These are phyloP conservation scores for Naja naja DNA, from an alignment of 2,113 vertebrate genomes.

Conservation along the genomic window DNA sequence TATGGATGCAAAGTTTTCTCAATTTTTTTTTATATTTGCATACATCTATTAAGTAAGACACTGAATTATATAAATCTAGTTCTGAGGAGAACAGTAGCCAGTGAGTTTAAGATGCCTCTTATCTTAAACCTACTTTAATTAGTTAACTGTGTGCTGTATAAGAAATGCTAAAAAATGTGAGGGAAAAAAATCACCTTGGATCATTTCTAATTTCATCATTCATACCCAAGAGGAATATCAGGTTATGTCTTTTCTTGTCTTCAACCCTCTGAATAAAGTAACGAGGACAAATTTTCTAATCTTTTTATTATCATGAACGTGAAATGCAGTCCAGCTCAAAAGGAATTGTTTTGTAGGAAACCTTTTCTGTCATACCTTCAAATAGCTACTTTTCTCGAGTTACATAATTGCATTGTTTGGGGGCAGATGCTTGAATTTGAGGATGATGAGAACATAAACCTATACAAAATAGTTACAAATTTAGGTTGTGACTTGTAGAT, in stretches of 20 bases:
- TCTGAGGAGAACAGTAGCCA: neutral
- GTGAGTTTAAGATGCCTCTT: neutral
- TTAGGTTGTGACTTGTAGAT: neutral
- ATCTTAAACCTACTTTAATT: neutral
- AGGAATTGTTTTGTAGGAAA: neutral
- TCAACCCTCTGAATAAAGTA: neutral
- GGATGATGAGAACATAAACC: neutral
- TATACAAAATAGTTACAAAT: neutral
- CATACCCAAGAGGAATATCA: neutral
- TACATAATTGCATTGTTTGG: neutral
- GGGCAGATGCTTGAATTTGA: neutral
- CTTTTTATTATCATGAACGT: neutral
- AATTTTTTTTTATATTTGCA: neutral
- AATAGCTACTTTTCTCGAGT: neutral
- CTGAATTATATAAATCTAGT: neutral
- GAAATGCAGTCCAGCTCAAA: neutral
- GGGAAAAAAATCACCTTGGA: neutral
- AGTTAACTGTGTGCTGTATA: neutral
- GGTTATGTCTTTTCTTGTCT: neutral
- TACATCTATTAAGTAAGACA: neutral
- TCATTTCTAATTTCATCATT: neutral
- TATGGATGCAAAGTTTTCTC: neutral
- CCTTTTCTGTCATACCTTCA: neutral
- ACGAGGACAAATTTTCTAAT: neutral
- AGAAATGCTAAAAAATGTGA: neutral